Evolutionary conservation across 30 jellyfish, hydroid and myxozoan species (phyloP).

Genomic region (Nemopilema nomurai): DNA sequence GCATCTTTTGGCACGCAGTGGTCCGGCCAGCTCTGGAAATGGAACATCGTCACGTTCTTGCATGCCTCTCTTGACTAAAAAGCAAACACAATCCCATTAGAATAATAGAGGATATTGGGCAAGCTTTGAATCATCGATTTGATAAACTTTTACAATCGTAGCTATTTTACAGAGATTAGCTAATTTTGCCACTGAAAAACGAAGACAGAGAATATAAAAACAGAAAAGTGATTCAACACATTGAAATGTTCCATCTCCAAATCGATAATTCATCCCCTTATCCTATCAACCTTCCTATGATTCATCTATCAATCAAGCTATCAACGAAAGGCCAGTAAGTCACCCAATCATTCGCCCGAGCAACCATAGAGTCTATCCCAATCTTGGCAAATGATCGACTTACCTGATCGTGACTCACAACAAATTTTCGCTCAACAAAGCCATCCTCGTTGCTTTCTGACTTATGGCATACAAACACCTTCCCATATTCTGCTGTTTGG

Average conservation of each 20-base stretch:
- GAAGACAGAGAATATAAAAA: too few relatives aligned
- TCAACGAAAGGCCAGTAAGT: too few relatives aligned
- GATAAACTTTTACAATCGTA: not conserved
- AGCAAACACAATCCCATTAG: not conserved
- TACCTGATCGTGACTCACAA: conserved; percentile 43
- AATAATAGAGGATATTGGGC: not conserved
- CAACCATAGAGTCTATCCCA: not conserved
- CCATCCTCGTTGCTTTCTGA: conserved; percentile 7
- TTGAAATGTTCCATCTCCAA: too few relatives aligned
- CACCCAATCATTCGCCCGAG: not conserved
- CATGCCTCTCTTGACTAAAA: conserved; percentile 36
- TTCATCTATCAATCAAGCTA: too few relatives aligned
- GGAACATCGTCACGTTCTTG: conserved; percentile 46
- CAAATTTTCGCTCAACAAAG: conserved; percentile 8
- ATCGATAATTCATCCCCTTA: too few relatives aligned
- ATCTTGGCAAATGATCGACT: not conserved
- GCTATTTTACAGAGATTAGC: too few relatives aligned
- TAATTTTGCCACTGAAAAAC: too few relatives aligned
- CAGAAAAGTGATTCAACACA: too few relatives aligned
- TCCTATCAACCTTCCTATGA: too few relatives aligned
- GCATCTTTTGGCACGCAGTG: conserved; percentile 69
- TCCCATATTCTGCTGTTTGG: conserved; percentile 26
- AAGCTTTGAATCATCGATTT: not conserved
- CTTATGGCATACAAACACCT: conserved; percentile 11
- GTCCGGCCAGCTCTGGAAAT: conserved; percentile 79